Conservation (phyloP, 1,140 invertebrate genomes). For the Adelges cooleyi region DNA sequence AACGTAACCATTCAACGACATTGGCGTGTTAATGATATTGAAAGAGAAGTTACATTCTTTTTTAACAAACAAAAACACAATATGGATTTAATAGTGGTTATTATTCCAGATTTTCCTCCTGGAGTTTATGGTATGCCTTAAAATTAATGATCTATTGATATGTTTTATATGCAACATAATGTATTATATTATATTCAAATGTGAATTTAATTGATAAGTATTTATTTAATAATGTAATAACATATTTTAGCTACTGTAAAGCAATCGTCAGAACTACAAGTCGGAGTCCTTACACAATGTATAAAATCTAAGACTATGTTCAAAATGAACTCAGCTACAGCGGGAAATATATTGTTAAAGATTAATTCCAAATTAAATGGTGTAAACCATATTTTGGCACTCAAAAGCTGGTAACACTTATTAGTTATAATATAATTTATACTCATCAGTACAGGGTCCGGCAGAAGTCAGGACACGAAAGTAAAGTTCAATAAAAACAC, state of each 20-base stretch:
- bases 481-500: too few species aligned
- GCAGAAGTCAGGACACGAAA: too few species aligned
- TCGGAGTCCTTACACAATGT: constrained; percentile 73
- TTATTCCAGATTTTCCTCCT: constrained; percentile 38
- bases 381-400: constrained; percentile 50
- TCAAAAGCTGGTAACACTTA: not conserved
- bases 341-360: constrained; percentile 70
- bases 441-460: too few species aligned
- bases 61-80: not conserved
- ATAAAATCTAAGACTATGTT: constrained; percentile 50
- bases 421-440: too few species aligned
- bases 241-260: constrained; percentile 48
- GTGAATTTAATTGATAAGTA: not conserved
- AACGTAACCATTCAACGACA: not conserved
- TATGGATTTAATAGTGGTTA: constrained; percentile 43
- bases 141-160: not conserved
- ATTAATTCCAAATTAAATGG: constrained; percentile 77
- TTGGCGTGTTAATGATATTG: not conserved
- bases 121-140: constrained; percentile 20
- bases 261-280: constrained; percentile 55
- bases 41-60: not conserved
- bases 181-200: constrained; percentile 34
- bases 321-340: constrained; percentile 39
- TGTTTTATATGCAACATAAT: too few species aligned
- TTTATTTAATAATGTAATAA: constrained; percentile 20